Evolutionary conservation across 2,888 invertebrate species (phyloP), one percentile per base, ranked within the genome.

Genomic region (Kuschelorhynchus macadamiae): DNA sequence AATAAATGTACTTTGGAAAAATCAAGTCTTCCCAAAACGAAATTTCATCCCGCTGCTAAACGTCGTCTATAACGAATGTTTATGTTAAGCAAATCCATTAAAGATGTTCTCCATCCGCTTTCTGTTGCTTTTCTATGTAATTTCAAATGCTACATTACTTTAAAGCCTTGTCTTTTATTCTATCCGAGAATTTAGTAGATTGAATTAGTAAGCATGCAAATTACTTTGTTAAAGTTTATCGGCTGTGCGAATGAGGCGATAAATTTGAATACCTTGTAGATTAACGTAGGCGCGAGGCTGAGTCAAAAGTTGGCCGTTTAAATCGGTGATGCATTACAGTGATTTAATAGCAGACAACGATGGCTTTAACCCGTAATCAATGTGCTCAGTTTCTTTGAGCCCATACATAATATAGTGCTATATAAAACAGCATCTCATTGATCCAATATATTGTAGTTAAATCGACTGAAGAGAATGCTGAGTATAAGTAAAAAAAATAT

Each of bases 81-180:
- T 71, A 67, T 55, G 46, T 63, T 67, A 67, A 57, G 56, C 20
- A 56, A 56, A 65, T 50, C 65, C 61, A 67, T 68, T 64, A 71
- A 64, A 61, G 61, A 68, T 49, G 62, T 50, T 60, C 62, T 65
- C 52, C 57, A 65, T 68, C 64, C 67, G 67, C 57, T 55, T 60
- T 68, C 63, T 68, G 60, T 64, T 41, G 68, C 68, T 64, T 68
- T 68, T 64, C 68, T 46, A 55, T 68, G 68, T 68, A 68, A 64
- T 64, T 68, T 53, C 59, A 50, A 64, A 52, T 64, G 59, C 41
- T 47, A 60, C 64, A 64, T 64, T 68, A 64, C 63, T 44, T 62
- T 44, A n/a, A 52, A 67, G 67, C 49, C 47, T 21, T 49, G 61
- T 67, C 67, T 67, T 61, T 61, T 65, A 67, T 61, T 36, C 67